Evolutionary conservation across 2,888 invertebrate genomes (phyloP).

Genomic region (Drosophila aldrichi): DNA sequence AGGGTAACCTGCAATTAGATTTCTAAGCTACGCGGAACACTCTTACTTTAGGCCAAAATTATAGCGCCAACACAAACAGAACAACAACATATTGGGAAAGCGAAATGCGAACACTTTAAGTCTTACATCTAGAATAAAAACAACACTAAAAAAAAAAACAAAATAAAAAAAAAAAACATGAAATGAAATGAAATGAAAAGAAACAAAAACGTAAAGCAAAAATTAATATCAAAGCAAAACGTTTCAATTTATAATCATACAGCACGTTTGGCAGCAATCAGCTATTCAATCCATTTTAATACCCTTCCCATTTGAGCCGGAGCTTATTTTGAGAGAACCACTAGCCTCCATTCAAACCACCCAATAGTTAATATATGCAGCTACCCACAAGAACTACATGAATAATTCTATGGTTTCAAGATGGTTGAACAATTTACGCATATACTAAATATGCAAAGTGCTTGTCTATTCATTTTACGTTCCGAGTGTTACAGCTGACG

Average conservation of each 20-base stretch:
- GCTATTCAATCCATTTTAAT: constrained; percentile 32
- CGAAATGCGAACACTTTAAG: constrained; percentile 46
- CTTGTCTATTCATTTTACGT: constrained; percentile 56
- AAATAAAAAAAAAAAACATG: background rate
- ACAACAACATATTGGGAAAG: constrained; percentile 49
- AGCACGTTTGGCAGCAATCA: constrained; percentile 46
- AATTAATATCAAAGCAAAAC: constrained; percentile 14
- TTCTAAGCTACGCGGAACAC: constrained; percentile 60
- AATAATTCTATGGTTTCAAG: constrained; percentile 78
- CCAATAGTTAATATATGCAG: constrained; percentile 45
- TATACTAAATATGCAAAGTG: constrained; percentile 40
- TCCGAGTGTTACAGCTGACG: constrained; percentile 55
- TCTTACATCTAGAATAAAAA: constrained; percentile 47
- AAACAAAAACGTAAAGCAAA: background rate
- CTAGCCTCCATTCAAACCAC: constrained; percentile 45
- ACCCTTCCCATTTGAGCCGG: constrained; percentile 50
- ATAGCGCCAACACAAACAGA: constrained; percentile 55
- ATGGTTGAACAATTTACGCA: constrained; percentile 61
- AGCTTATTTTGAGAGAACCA: constrained; percentile 58
- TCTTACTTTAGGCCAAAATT: constrained; percentile 67
- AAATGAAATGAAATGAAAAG: constrained; percentile 1
- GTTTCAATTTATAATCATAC: constrained; percentile 46
- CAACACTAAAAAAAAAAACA: background rate
- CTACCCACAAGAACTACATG: constrained; percentile 50
- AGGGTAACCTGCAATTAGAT: constrained; percentile 42